Base-by-base conservation (phyloP, 2,113 vertebrate species). In the Oncorhynchus gorbuscha region DNA sequence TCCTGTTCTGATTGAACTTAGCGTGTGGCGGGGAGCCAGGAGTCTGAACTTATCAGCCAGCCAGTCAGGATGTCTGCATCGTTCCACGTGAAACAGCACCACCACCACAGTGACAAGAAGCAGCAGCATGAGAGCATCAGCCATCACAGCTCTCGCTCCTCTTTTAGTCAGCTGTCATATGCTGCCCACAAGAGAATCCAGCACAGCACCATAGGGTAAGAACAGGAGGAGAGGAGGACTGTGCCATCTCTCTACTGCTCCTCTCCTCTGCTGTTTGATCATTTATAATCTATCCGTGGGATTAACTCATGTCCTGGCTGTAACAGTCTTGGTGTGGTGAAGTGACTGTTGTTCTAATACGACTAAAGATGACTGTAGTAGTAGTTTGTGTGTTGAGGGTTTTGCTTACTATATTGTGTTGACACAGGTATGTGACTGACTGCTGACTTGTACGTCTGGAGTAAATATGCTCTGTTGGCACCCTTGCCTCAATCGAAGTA, bases 11-110 rank as follows among this genome's bases (percentile, higher is more conserved):
- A 45, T 45, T 45, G 9, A 45, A 55, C 16, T 4, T 18, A 55
- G 16, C 16, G 51, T 55, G 51, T 55, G 12, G 51, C 16, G 51
- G 16, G 16, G 51, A 55, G 51, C 51, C 51, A 18, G 14, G 13
- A 77, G 75, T 85, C 82, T 83, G 83, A 86, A 81, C 28, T 82
- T 83, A n/a, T 20, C 14, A 22, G 59, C 59, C n/a, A 61, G 59
- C 85, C 86, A 72, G 20, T 81, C 93, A 94, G 65, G 91, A 98
- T 98, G 97, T 94, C 94, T 85, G 78, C 62, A 88, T 89, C 92
- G 68, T 74, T 97, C 81, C 94, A 95, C 20, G 95, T 96, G 90
- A 95, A 92, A 79, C 94, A 95, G 90, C 92, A 89, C 74, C 90
- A 92, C 77, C 82, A 82, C 49, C 93, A 93, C 1, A 89, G 93